Evolutionary conservation across 1,140 invertebrate species (phyloP), one percentile per base, ranked within the genome.

Genomic region (Achroia grisella): DNA sequence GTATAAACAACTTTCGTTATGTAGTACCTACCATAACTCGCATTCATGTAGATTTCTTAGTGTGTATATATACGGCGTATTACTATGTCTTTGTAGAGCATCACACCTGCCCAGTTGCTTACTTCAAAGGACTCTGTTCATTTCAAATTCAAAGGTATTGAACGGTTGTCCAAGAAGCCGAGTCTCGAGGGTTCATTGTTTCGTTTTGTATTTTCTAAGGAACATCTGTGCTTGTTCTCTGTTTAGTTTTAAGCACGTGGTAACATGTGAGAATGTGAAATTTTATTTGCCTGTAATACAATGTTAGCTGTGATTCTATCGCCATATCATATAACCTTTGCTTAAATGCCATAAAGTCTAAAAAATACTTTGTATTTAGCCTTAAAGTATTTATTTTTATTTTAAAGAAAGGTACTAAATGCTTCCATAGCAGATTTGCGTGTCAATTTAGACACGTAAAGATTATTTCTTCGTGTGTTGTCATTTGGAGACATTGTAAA

Each of bases 91-190:
- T 63, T 62, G 65, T 71, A 69, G 77, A 81, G 72, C 62, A 76
- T 52, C 42, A 17, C 77, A 81, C 74, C 77, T 81, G 76, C 71
- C 55, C 37, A 23, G 56, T 52, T 64, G 47, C 52, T 49, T 50
- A 55, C 32, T 29, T 45, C 32, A 47, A 47, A 51, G 49, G 51
- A 41, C 54, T 56, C 44, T 37, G 34, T 43, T 41, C 41, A 48
- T 48, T 48, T 56, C 56, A 44, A 47, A 53, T 46, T 66, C 50
- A 48, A 56, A 29, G 46, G 43, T 48, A 72, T 69, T 64, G 62
- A 67, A 56, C 55, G 55, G 51, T 44, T 54, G 58, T 23, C 17
- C 17, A 23, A n/a, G n/a, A n/a, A 23, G 17, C 17, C 17, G 17
- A 23, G 6, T 3, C 39, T 44, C 48, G 37, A 57, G 31, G 44